Base-by-base conservation (phyloP, 1,140 invertebrate genomes). In the Drosophila teissieri region DNA sequence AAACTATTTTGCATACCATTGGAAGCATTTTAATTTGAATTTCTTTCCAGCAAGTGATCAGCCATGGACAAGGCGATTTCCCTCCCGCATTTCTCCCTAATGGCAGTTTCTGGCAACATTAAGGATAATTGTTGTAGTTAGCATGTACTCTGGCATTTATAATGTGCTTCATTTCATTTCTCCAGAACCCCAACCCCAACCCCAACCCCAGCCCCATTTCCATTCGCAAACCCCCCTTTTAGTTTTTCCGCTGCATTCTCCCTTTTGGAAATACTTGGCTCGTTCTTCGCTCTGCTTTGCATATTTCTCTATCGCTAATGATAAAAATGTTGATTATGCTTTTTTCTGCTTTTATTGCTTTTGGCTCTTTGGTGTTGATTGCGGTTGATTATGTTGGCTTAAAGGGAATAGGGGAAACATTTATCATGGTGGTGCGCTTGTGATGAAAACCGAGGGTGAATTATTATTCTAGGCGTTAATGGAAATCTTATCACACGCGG, bases 111-210 rank as follows among this genome's bases (percentile, higher is more conserved):
- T 85, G 78, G 83, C 84, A 89, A 86, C 83, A 86, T 86, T 86
- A 86, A 83, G 84, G 75, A 86, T 86, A 86, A 86, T 86, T 86
- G 83, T 86, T 88, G 83, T 86, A 86, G 83, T 86, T 86, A 86
- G 83, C 82, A 85, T 85, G 82, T 86, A 86, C 79, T 86, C 81
- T 80, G 80, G 83, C 84, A 86, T 86, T 86, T 86, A 83, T 89
- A 86, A 86, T 86, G 83, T 82, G 75, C 83, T 78, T 89, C 83
- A 89, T 88, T 88, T 78, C 52, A 19, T 42, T 51, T 53, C 51
- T 12, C 37, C n/a, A 19, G 19, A 12, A 14, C 36, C 36, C 36
- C 36, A 37, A 1, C 34, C n/a, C 36, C 14, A 4, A 14, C 36
- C 36, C 36, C 36, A 37, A 0, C 34, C 8, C 8, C 34, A 14